Evolutionary conservation across 2,797 vertebrate species (phyloP), one percentile per base, ranked within the genome.

Genomic region (Octomys mimax): DNA sequence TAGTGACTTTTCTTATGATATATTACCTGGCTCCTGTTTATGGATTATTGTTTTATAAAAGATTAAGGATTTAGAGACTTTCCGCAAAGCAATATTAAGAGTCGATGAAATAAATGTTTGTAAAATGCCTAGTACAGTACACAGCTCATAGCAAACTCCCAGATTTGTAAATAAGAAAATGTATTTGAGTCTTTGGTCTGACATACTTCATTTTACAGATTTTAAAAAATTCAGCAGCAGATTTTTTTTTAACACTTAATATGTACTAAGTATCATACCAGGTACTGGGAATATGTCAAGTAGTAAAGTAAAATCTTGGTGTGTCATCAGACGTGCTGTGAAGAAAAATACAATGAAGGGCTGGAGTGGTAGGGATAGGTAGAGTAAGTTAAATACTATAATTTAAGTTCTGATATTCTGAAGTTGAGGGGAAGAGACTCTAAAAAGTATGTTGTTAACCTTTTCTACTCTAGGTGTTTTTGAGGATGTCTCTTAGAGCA

Each of bases 171-270:
- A 66, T 80, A 21, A 77, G 83, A 93, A 93, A 90, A 68, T 59
- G 6, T 49, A 85, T 89, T 94, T 93, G 85, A 84, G 26, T 78
- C 70, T 92, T 85, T 87, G 28, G 59, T 83, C 62, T 71, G 68
- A 42, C 19, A 5, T 95, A 14, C 26, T 92, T 94, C 39, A 89
- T 95, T 95, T 86, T 95, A n/a, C 73, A 21, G 33, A 81, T 7
- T 91, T 49, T 13, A 3, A 11, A 92, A 80, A 88, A 36, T 70
- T 68, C 75, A 46, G 89, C 36, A 75, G 24, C 39, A 68, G 7
- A 66, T 61, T 61, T 52, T 92, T 64, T 70, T 68, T 42, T 22
- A 93, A 49, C 28, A 83, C 9, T 93, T 92, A 90, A 82, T 89
- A 82, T 88, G 52, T 89, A 8, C 33, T 39, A 80, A 91, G 66